Percentiles rank a stretch among this genome's conserved stretches.
Evolutionary conservation across 2,888 invertebrate species (phyloP).

Genomic region (Aphidius colemani): DNA sequence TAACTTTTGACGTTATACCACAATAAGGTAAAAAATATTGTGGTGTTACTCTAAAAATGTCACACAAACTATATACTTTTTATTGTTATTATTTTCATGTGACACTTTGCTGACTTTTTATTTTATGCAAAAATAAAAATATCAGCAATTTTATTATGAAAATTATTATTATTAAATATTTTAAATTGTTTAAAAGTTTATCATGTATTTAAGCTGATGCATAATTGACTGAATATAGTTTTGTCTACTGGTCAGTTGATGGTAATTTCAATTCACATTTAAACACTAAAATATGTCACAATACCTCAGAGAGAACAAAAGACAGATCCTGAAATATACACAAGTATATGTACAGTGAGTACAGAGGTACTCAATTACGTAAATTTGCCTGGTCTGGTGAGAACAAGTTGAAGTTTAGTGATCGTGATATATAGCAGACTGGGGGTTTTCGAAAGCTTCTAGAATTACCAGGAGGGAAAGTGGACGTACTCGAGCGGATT

Average conservation of each 20-base stretch:
- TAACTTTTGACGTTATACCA: slow-evolving; percentile 17
- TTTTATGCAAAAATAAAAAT: no score
- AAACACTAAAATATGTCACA: neutral
- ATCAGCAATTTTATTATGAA: no score
- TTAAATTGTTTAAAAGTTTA: no score
- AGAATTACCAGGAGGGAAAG: neutral
- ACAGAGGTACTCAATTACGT: slow-evolving; percentile 34
- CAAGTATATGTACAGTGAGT: neutral
- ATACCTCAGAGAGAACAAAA: neutral
- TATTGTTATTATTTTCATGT: neutral
- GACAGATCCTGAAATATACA: neutral
- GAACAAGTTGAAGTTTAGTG: slow-evolving; percentile 5
- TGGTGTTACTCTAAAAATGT: slow-evolving; percentile 19
- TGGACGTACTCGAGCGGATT: slow-evolving; percentile 10
- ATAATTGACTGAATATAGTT: slow-evolving; percentile 11
- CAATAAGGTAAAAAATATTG: slow-evolving; percentile 17
- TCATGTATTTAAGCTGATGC: neutral
- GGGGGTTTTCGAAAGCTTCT: slow-evolving; percentile 12
- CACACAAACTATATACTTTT: slow-evolving; percentile 13
- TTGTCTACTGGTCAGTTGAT: slow-evolving; percentile 10
- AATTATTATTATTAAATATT: no score
- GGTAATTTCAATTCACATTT: slow-evolving; percentile 5
- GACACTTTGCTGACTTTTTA: slow-evolving; percentile 3
- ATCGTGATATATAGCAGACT: neutral
- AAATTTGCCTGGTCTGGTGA: slow-evolving; percentile 31